These are phyloP conservation scores for Sebastes nivosus DNA, from an alignment of 2,797 vertebrate genomes.

Conservation along the genomic window DNA sequence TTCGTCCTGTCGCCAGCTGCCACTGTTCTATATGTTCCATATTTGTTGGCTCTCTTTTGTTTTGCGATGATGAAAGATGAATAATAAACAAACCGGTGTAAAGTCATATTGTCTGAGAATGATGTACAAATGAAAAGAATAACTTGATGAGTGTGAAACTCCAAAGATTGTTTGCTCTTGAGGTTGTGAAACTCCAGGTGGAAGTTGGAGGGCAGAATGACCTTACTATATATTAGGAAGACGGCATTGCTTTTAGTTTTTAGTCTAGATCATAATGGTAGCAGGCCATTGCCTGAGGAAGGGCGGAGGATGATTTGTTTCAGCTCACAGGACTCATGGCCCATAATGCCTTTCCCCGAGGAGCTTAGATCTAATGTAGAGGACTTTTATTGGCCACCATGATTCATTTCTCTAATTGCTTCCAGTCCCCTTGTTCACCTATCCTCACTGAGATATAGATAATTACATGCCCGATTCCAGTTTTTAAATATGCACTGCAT, in stretches of 20 bases:
- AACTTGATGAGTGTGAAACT: not conserved
- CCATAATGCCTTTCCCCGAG: constrained; percentile 63
- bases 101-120: not conserved
- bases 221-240: not conserved
- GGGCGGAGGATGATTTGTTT: constrained; percentile 60
- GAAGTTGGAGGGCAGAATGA: not conserved
- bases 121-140: not conserved
- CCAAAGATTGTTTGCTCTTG: not conserved
- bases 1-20: too few species aligned
- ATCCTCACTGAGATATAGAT: constrained; percentile 34
- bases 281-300: constrained; percentile 21
- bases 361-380: constrained; percentile 59
- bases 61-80: not conserved
- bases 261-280: constrained; percentile 14
- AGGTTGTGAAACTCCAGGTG: not conserved
- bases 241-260: constrained; percentile 9
- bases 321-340: constrained; percentile 53
- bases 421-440: constrained; percentile 34
- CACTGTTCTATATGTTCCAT: not conserved
- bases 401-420: constrained; percentile 62
- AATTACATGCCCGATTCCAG: constrained; percentile 34
- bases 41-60: not conserved
- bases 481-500: constrained; percentile 7
- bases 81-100: not conserved
- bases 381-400: constrained; percentile 61